Percentiles rank a stretch among this genome's conserved stretches.
phyloP scores from a whole-genome alignment of 2,113 vertebrate genomes.

The Hyperopisus bebe region DNA sequence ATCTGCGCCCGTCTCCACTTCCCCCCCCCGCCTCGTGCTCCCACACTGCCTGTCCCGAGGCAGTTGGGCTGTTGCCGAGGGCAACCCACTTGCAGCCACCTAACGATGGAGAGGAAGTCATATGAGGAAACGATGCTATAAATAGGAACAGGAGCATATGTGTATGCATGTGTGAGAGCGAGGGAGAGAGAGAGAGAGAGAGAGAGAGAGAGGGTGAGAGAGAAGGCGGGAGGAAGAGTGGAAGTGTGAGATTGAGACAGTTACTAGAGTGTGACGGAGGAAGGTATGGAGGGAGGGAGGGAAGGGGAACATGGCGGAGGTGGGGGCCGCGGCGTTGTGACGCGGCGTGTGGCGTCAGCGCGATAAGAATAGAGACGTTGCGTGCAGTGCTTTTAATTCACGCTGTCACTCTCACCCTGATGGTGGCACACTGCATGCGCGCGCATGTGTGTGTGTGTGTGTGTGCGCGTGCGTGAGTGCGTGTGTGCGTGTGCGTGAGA shows the following conservation, averaged over 20 bases:
- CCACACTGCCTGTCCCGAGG: conserved; percentile 43
- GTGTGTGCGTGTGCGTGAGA: conserved; percentile 27
- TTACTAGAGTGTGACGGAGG: conserved; percentile 56
- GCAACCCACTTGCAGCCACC: conserved; percentile 61
- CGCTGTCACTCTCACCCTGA: conserved; percentile 59
- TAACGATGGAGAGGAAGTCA: conserved; percentile 55
- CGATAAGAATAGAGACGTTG: conserved; percentile 72
- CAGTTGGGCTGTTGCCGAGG: conserved; percentile 57
- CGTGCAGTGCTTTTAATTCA: conserved; percentile 51
- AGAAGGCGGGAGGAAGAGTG: conserved; percentile 21
- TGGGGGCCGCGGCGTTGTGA: conserved; percentile 63
- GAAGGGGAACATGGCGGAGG: conserved; percentile 55
- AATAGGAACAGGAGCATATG: conserved; percentile 46
- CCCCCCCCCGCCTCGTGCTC: background rate
- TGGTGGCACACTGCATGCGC: conserved; percentile 41
- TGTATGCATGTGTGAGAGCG: conserved; percentile 18
- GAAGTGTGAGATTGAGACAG: conserved; percentile 57
- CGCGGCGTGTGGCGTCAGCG: conserved; percentile 67
- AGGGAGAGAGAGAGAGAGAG: conserved; percentile 1
- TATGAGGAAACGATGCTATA: conserved; percentile 53
- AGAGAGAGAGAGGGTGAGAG: conserved; percentile 8
- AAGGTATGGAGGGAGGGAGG: conserved; percentile 46
- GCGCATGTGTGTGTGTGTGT: conserved; percentile 18
- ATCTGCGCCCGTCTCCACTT: conserved; percentile 6
- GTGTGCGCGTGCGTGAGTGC: conserved; percentile 27